Percentiles rank a stretch among this genome's conserved stretches.
Conservation (phyloP, 2,797 vertebrate species). For the Notoglanidium macrostoma region DNA sequence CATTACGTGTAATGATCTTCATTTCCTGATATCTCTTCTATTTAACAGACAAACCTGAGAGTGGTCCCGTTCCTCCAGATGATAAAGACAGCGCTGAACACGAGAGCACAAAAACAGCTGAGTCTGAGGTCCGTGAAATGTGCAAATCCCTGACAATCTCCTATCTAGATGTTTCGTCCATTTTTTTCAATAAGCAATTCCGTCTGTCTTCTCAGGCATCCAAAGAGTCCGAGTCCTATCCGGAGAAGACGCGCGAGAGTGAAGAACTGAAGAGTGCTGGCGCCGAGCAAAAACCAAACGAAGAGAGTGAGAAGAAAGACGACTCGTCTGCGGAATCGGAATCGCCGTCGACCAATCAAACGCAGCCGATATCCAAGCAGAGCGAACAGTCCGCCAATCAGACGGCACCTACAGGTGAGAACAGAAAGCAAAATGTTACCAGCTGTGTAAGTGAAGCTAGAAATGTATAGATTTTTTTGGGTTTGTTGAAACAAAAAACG, state of each 20-base stretch:
- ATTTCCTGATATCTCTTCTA: slow-evolving; percentile 37
- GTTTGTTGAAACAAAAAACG: not conserved
- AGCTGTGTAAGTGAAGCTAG: not conserved
- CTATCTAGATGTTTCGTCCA: not conserved
- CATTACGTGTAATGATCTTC: not conserved
- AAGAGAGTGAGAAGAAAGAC: slow-evolving; percentile 76
- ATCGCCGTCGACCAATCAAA: slow-evolving; percentile 45
- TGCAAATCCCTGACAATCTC: not conserved
- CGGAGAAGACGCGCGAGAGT: slow-evolving; percentile 69
- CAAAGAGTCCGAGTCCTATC: slow-evolving; percentile 48
- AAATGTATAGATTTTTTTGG: not conserved
- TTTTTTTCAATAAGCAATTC: not conserved
- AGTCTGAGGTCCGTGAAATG: slow-evolving; percentile 77
- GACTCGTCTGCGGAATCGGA: slow-evolving; percentile 60
- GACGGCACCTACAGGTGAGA: slow-evolving; percentile 71
- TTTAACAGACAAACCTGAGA: slow-evolving; percentile 82
- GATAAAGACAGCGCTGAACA: slow-evolving; percentile 83
- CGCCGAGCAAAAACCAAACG: slow-evolving; percentile 69
- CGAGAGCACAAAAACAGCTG: slow-evolving; percentile 76
- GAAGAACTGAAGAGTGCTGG: slow-evolving; percentile 67
- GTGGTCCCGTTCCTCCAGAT: slow-evolving; percentile 73
- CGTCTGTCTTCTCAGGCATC: slow-evolving; percentile 39
- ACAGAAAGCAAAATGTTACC: not conserved
- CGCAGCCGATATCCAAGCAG: slow-evolving; percentile 62
- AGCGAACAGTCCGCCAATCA: slow-evolving; percentile 70